Conservation (phyloP, 2,113 vertebrate genomes). For the Loxodonta africana region DNA sequence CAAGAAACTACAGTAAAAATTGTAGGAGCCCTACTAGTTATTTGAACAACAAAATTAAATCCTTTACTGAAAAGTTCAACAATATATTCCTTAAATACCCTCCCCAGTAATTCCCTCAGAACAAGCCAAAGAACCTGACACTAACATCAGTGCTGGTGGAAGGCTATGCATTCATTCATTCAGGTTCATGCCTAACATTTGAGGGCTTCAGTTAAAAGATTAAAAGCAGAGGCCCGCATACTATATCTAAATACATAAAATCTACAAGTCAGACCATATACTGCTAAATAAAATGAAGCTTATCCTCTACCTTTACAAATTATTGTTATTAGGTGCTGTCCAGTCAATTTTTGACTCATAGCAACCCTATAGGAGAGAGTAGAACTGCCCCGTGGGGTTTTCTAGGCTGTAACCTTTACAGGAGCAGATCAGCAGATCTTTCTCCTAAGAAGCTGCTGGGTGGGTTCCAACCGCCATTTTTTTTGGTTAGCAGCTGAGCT, state of each 20-base stretch:
- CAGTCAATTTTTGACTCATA: not conserved
- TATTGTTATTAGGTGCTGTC: not conserved
- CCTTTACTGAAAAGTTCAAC: not conserved
- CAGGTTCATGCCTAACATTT: rapidly evolving
- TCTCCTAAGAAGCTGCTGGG: too few relatives aligned
- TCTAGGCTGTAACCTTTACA: too few relatives aligned
- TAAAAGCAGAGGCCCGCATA: not conserved
- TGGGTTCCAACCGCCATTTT: too few relatives aligned
- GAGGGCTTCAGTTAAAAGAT: not conserved
- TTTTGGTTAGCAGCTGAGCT: too few relatives aligned
- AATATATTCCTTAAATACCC: not conserved
- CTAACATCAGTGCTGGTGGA: not conserved
- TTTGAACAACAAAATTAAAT: not conserved
- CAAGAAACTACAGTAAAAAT: not conserved
- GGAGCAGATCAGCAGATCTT: too few relatives aligned
- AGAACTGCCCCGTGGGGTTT: too few relatives aligned
- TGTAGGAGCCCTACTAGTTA: rapidly evolving
- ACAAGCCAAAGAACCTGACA: not conserved
- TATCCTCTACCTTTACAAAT: not conserved
- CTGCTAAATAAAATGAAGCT: not conserved
- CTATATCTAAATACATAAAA: not conserved
- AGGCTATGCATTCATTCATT: not conserved
- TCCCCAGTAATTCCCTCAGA: not conserved
- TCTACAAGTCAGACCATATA: not conserved
- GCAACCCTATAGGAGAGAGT: too few relatives aligned